Base-by-base conservation (phyloP, 2,797 vertebrate species). In the Simalia tracyae region DNA sequence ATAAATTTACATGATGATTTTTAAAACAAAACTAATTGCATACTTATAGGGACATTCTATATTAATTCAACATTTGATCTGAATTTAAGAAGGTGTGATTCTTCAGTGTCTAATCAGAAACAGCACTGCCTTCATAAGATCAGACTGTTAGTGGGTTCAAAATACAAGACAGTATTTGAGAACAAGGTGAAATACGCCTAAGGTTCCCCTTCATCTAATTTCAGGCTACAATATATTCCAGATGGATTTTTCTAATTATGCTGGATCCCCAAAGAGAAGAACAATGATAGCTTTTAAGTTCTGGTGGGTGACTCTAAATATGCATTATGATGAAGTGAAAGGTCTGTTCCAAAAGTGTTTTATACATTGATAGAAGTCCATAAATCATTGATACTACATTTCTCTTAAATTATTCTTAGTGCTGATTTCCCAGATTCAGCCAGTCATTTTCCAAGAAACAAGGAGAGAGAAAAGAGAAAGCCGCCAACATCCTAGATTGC, bases 231-330 rank as follows among this genome's bases (percentile, higher is more conserved):
- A 84, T 88, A 87, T 24, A 68, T 92, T 87, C 89, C 72, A 88
- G 68, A 88, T 90, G 54, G 68, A 59, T 87, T 84, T 36, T 11
- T 90, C 54, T 88, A 90, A 92, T 84, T 87, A 87, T 10, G 63
- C n/a, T 56, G 42, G 26, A 61, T 89, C n/a, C 22, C 76, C 54
- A 60, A 89, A 85, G 54, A 72, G 87, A 89, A 61, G 63, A 88
- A 85, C 31, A 50, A 60, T 91, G 36, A 91, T 89, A 24, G 86
- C 61, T 60, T 87, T 92, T 87, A 90, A 90, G 89, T 92, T 90
- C 87, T 76, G 89, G 87, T 72, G 68, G 56, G 89, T 90, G 46
- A 84, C 85, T 92, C 88, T 92, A 87, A 92, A 92, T 90, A 92
- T 84, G 85, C 50, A 81, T 90, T 90, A 90, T 56, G 59, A 84